Base-by-base conservation (phyloP, 2,113 vertebrate genomes). In the Syrmaticus mikado region DNA sequence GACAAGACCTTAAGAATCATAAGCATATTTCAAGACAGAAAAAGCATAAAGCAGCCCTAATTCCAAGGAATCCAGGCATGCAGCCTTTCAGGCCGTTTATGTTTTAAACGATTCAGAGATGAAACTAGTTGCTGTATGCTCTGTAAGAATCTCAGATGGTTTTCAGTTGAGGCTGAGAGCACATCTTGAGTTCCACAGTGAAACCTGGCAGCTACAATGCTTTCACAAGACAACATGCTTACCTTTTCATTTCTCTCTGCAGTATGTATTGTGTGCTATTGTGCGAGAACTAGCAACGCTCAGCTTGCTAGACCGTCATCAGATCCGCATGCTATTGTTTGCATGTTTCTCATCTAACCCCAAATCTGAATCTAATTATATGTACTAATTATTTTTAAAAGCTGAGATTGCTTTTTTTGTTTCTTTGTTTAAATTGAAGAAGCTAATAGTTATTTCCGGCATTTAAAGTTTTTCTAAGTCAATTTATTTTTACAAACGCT, bases 11-110 rank as follows among this genome's bases (percentile, higher is more conserved):
- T 18, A 67, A 64, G 5, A 52, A 57, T 76, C 21, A 22, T 3
- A 5, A 73, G 73, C 25, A 14, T 0, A 45, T 48, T 57, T 68
- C 0, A 3, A 48, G n/a, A 32, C 20, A 40, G n/a, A 57, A 1
- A 9, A 64, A 65, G 8, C 30, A 41, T 9, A 40, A 73, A 34
- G 38, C 38, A 79, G 36, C 53, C 71, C 40, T 19, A 15, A 72
- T 19, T 79, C 38, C 50, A 79, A 22, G 14, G 27, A 82, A 48
- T 38, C 48, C 22, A 53, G n/a, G 13, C 6, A 75, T 13, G 8
- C 41, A 76, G 74, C 34, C n/a, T 60, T 75, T 72, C n/a, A 46
- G 65, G 50, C 13, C 40, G 41, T 13, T 30, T 30, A 65, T 18
- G 28, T 58, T 90, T 90, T 19, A 41, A 65, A 71, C 90, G 8